Evolutionary conservation across 2,113 vertebrate genomes (phyloP).

Genomic region (Nipponia nippon): DNA sequence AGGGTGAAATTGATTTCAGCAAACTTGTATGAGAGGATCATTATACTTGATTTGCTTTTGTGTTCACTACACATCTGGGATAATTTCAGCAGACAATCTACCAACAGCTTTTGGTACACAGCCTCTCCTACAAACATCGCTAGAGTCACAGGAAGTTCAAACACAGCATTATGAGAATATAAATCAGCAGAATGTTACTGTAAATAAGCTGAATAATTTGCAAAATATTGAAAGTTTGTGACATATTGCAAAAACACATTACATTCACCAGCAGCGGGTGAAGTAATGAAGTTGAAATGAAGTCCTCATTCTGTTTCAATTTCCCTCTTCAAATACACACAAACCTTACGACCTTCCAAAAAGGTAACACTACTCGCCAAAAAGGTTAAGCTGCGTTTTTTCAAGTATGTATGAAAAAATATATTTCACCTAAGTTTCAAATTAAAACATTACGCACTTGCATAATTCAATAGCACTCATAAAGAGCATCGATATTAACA

Average conservation of each 20-base stretch:
- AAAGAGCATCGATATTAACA: neutral
- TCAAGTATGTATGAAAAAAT: neutral
- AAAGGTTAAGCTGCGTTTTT: neutral
- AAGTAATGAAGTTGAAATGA: slow-evolving; percentile 27
- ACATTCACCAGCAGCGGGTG: neutral
- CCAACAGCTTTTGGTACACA: neutral
- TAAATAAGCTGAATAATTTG: slow-evolving; percentile 31
- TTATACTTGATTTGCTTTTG: slow-evolving; percentile 61
- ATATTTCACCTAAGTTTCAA: neutral
- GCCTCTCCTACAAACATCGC: slow-evolving; percentile 12
- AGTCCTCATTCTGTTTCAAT: neutral
- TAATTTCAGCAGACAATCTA: slow-evolving; percentile 46
- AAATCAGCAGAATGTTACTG: slow-evolving; percentile 26
- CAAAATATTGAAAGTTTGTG: slow-evolving; percentile 21
- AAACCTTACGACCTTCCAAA: neutral
- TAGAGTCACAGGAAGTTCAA: slow-evolving; percentile 30
- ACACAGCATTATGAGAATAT: slow-evolving; percentile 12
- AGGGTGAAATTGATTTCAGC: slow-evolving; percentile 32
- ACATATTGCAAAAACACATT: neutral
- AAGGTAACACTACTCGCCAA: neutral
- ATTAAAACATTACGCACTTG: neutral
- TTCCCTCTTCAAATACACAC: neutral
- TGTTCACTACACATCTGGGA: slow-evolving; percentile 5
- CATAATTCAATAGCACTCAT: neutral
- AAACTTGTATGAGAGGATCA: slow-evolving; percentile 27